Base-by-base conservation (phyloP, 2,113 vertebrate genomes). In the Lamprotornis superbus region DNA sequence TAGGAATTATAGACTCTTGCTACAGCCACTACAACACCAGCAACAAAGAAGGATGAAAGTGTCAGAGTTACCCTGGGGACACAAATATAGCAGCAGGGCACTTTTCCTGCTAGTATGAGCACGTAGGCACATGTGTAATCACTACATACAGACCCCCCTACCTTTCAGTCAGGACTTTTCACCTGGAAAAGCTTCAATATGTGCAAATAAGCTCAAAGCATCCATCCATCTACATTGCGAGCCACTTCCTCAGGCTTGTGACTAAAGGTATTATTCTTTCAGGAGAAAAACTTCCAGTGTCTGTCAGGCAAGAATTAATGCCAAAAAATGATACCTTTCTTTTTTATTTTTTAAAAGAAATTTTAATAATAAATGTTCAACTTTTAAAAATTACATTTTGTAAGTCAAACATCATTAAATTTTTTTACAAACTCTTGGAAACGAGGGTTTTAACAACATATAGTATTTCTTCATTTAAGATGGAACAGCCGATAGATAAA, bases 341-440 rank as follows among this genome's bases (percentile, higher is more conserved):
- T 6, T 40, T 40, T 40, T 46, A 4, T 39, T 25, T 17, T 3
- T 28, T 42, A 14, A 33, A 39, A 57, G 15, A 65, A 19, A 40
- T 25, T 97, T 97, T 97, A 96, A 95, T 97, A 61, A 73, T 31
- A 80, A 55, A 53, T 31, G 5, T 75, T 73, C 59, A 65, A 46
- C 18, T 69, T 69, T 79, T 65, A 27, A 42, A 87, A 92, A 63
- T 63, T 24, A 87, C 85, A 85, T 61, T 81, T 90, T 33, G 27
- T 28, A 70, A 67, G 21, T 83, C 57, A 47, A 86, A 64, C 47
- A 65, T 30, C 2, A 7, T 59, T 74, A 7, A 40, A 2, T 25
- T 59, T 14, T 59, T 59, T 81, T 47, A 94, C 81, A 95, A 77
- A 93, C 24, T 77, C 69, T 64, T 86, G 14, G 71, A 63, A 28